Base-by-base conservation (phyloP, 2,888 invertebrate genomes). In the Pediacus dermestoides region DNA sequence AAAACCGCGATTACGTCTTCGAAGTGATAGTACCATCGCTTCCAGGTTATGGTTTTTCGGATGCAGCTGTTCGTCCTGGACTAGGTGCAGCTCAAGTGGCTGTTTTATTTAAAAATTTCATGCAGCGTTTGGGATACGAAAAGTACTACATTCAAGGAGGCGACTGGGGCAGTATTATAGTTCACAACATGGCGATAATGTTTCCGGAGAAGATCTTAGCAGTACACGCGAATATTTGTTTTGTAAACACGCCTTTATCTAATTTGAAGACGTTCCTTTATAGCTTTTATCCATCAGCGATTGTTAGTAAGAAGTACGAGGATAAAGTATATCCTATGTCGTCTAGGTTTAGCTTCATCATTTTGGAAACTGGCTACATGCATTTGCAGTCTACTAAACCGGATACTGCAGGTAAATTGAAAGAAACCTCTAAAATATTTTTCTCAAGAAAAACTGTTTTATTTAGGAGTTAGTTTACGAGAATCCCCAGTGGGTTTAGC, bases 321-420 rank as follows among this genome's bases (percentile, higher is more conserved):
- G 67, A 74, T 8, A 72, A 60, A 53, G 66, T 76, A 60, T 79
- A 76, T 52, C 80, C 81, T 0, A 36, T 78, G 3, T 53, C 48
- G 2, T 52, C 68, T 38, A 79, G 42, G 1, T 42, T 52, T 16
- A 21, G 34, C 1, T 68, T 63, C 43, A 70, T 10, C 64, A 39
- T 77, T 25, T 68, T 71, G 26, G 80, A 81, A 61, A 61, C 60
- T 28, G 82, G 81, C 1, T 82, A 81, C 52, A 64, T 86, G 55
- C 90, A 91, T 60, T 47, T 92, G 4, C 93, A 94, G 62, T 78
- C 87, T 0, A 90, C 91, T 0, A 92, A 90, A 64, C 93, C 93
- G 7, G 92, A 93, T 56, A 91, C 91, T 0, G 70, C 89, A 49
- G 91, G 89, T 85, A 63, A 65, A 14, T 31, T 15, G n/a, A 16